Evolutionary conservation across 1,140 invertebrate genomes (phyloP), one percentile per base, ranked within the genome.

Genomic region (Drosophila nikananu): DNA sequence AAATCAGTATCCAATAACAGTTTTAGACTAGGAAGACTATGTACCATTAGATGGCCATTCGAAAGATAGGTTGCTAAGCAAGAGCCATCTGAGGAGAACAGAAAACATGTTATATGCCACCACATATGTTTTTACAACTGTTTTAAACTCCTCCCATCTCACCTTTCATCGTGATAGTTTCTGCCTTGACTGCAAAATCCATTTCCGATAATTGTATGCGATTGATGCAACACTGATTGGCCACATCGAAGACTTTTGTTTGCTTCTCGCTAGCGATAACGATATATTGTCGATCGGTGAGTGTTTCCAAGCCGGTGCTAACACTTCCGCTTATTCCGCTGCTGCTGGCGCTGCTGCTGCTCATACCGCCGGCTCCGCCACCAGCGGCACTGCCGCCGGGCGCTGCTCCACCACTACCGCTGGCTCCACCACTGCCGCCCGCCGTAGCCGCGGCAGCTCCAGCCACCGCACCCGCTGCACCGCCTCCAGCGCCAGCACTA

Each of bases 191-290:
- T 65, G 99, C 97, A 94, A 98, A 98, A 93, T 98, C 97, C 52
- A 96, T 95, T 81, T 97, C 97, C 67, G 96, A 95, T 77, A 98
- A 95, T 93, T 97, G 97, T 93, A 97, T 96, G 77, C 96, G 95
- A 93, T 97, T 97, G 76, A 97, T 95, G 93, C 95, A 99, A 94
- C 97, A 98, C 93, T 99, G 98, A 65, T 97, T 98, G 73, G 98
- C 98, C 86, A 99, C 95, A 71, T 97, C 97, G 52, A 99, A 96
- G 59, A 99, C 97, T 92, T 98, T 95, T 58, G 98, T 98, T 94
- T 99, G 98, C 93, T 99, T 99, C 94, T 99, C 98, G 51, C 98
- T 98, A 61, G 96, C 96, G 67, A 99, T 95, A 19, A 98, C 97
- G 54, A 98, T 97, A 94, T 98, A 98, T 95, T 99, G 98, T 77